Evolutionary conservation across 2,888 invertebrate species (phyloP).

Genomic region (Heliconius sara): DNA sequence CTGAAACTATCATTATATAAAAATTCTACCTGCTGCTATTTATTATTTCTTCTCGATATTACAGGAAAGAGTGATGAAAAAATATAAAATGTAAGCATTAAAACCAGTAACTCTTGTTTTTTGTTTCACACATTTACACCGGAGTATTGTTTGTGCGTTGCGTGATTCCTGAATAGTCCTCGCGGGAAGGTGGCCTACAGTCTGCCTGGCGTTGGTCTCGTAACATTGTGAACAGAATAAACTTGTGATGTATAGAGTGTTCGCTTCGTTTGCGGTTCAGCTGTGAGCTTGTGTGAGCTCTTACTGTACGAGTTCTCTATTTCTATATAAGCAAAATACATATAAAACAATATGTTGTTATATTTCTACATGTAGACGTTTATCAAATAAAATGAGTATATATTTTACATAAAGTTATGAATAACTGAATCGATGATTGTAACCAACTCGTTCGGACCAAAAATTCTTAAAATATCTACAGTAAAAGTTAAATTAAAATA

Average conservation of each 20-base stretch:
- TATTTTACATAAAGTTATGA: too few relatives aligned
- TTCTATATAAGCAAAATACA: slow-evolving; percentile 1
- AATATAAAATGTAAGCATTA: background rate
- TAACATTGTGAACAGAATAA: slow-evolving; percentile 37
- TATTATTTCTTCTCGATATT: background rate
- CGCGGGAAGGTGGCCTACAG: slow-evolving; percentile 37
- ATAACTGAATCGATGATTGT: background rate
- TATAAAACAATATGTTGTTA: background rate
- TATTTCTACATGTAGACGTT: background rate
- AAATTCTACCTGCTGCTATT: too few relatives aligned
- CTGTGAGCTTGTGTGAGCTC: slow-evolving; percentile 12
- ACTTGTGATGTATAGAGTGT: slow-evolving; percentile 32
- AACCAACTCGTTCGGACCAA: background rate
- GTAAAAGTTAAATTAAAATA: background rate
- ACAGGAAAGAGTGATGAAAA: background rate
- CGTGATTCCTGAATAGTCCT: slow-evolving; percentile 38
- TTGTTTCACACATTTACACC: slow-evolving; percentile 30
- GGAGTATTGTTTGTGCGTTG: slow-evolving; percentile 30
- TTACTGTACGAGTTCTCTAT: slow-evolving; percentile 13
- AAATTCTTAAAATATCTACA: background rate
- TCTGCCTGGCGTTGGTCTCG: slow-evolving; percentile 30
- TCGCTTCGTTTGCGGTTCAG: slow-evolving; percentile 24
- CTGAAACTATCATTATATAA: background rate
- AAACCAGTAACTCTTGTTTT: background rate
- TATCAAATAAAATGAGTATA: background rate